phyloP scores from a whole-genome alignment of 2,888 invertebrate species.

The Drosophila borborema region DNA sequence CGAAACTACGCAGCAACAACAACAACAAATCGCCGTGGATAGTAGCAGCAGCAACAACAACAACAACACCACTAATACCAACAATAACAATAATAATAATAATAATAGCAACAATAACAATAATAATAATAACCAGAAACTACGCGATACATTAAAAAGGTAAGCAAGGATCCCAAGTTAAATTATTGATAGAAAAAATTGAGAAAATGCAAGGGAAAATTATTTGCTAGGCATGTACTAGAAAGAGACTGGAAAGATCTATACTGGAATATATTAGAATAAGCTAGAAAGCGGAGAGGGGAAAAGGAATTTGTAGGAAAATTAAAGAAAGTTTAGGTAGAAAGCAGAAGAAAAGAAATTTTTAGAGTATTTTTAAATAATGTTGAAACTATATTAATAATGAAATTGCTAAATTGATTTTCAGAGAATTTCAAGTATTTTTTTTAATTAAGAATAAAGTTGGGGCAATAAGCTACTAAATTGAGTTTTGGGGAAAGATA shows the following conservation, averaged over 20 bases:
- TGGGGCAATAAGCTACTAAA: too few relatives aligned
- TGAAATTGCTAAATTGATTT: too few relatives aligned
- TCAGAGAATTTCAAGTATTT: too few relatives aligned
- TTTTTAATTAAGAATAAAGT: too few relatives aligned
- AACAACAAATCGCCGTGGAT: constrained; percentile 73
- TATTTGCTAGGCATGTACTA: neutral
- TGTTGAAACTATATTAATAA: too few relatives aligned
- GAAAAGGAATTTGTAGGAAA: too few relatives aligned
- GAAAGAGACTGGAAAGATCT: neutral
- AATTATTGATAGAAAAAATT: neutral
- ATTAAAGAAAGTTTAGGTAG: too few relatives aligned
- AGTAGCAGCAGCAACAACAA: constrained; percentile 90
- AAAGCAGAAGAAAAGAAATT: too few relatives aligned
- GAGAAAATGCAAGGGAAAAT: constrained; percentile 11
- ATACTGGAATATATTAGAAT: neutral
- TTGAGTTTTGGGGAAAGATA: too few relatives aligned
- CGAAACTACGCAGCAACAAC: constrained; percentile 93
- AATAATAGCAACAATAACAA: constrained; percentile 20
- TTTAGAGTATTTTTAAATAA: too few relatives aligned
- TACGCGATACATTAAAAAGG: constrained; percentile 76
- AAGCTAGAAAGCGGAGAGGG: neutral
- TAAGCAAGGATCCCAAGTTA: constrained; percentile 31
- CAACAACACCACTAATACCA: constrained; percentile 51
- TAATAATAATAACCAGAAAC: constrained; percentile 36
- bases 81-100: constrained; percentile 45